Percentiles rank a stretch among this genome's conserved stretches.
These are phyloP conservation scores for Bubalus kerabau DNA, from an alignment of 2,113 vertebrate genomes.

Conservation along the genomic window DNA sequence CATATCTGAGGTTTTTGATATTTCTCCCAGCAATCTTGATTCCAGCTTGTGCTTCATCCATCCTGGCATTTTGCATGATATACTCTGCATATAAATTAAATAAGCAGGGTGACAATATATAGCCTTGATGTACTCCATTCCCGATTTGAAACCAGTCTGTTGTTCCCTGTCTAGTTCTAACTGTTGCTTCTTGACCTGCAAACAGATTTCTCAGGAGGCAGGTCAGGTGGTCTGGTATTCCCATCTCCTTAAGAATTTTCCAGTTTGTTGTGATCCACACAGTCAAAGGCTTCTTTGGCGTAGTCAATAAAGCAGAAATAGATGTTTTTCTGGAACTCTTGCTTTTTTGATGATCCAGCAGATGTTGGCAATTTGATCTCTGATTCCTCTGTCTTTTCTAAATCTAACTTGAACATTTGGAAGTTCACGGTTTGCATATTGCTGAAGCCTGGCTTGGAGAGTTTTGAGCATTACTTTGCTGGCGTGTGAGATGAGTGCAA, in stretches of 20 bases:
- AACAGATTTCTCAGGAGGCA: not conserved
- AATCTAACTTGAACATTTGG: not conserved
- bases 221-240: not conserved
- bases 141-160: not conserved
- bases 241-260: not conserved
- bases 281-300: not conserved
- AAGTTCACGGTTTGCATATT: not conserved
- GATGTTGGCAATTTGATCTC: not conserved
- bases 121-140: not conserved
- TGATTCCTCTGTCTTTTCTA: not conserved
- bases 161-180: not conserved
- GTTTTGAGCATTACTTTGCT: not conserved
- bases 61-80: not conserved
- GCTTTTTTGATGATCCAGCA: not conserved
- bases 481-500: not conserved
- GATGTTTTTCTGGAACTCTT: not conserved
- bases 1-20: not conserved
- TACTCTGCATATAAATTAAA: not conserved
- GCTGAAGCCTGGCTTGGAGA: not conserved
- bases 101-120: not conserved
- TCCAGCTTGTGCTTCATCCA: not conserved
- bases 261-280: not conserved
- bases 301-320: not conserved
- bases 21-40: not conserved
- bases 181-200: not conserved